These are phyloP conservation scores for Holocentrus rufus DNA, from an alignment of 2,797 vertebrate species.

Conservation along the genomic window DNA sequence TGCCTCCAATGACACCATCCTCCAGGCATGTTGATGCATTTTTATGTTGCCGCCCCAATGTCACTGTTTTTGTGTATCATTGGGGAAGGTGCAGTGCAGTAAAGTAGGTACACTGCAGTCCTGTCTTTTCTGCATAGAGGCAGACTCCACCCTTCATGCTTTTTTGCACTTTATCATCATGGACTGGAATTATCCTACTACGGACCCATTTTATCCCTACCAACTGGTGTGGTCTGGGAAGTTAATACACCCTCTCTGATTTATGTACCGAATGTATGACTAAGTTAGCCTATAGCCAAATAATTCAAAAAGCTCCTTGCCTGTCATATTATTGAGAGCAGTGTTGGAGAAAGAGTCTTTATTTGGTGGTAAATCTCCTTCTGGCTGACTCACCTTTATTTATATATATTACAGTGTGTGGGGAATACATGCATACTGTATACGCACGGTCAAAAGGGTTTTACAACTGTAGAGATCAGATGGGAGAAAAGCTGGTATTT, in stretches of 20 bases:
- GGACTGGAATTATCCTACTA: neutral
- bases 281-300: neutral
- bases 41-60: neutral
- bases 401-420: neutral
- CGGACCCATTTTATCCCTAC: neutral
- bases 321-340: neutral
- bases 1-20: neutral
- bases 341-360: neutral
- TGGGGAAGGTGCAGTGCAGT: conserved; percentile 7
- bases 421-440: neutral
- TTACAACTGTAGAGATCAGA: neutral
- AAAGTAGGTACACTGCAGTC: conserved; percentile 8
- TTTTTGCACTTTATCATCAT: conserved; percentile 1
- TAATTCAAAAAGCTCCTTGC: neutral
- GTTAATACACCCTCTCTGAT: neutral
- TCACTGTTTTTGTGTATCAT: neutral
- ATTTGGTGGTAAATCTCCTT: neutral
- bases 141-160: conserved; percentile 4
- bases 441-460: conserved; percentile 1
- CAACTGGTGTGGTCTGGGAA: neutral
- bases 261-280: neutral
- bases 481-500: conserved; percentile 18
- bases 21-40: neutral
- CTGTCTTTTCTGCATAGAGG: neutral
- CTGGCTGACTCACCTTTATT: conserved; percentile 5